Conservation (phyloP, 1,140 invertebrate genomes). For the Drosophila bifasciata region DNA sequence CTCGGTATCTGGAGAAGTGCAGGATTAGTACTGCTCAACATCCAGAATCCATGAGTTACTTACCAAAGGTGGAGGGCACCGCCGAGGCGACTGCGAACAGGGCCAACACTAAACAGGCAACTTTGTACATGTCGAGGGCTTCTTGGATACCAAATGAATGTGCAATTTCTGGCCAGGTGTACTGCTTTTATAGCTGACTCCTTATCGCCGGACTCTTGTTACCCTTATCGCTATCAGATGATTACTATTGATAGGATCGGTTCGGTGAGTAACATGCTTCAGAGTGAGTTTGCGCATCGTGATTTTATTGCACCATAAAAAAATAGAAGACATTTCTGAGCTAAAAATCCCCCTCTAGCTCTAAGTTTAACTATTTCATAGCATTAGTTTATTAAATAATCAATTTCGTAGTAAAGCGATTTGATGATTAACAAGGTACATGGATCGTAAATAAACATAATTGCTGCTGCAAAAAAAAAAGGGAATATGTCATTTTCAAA, state of each 20-base stretch:
- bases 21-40: not conserved
- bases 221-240: constrained; percentile 32
- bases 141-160: constrained; percentile 10
- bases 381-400: constrained; percentile 8
- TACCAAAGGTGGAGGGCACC: constrained; percentile 19
- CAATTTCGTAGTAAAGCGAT: not conserved
- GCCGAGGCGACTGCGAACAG: constrained; percentile 40
- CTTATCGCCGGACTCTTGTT: constrained; percentile 28
- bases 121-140: constrained; percentile 36
- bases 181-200: constrained; percentile 36
- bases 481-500: too few species aligned
- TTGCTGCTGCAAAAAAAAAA: too few species aligned
- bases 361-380: not conserved
- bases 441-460: too few species aligned
- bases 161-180: not conserved
- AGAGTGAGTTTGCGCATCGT: constrained; percentile 7
- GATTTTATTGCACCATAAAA: constrained; percentile 29
- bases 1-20: constrained; percentile 22
- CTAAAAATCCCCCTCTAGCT: constrained; percentile 21
- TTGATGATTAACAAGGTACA: not conserved
- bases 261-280: constrained; percentile 31
- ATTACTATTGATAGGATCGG: constrained; percentile 31
- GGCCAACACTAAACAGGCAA: constrained; percentile 22
- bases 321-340: not conserved
- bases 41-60: not conserved